A percentile compares a stretch with the other conserved stretches of the same genome.
Evolutionary conservation across 2,797 vertebrate genomes (phyloP).

Genomic region (Ctenochaetus hawaiiensis): DNA sequence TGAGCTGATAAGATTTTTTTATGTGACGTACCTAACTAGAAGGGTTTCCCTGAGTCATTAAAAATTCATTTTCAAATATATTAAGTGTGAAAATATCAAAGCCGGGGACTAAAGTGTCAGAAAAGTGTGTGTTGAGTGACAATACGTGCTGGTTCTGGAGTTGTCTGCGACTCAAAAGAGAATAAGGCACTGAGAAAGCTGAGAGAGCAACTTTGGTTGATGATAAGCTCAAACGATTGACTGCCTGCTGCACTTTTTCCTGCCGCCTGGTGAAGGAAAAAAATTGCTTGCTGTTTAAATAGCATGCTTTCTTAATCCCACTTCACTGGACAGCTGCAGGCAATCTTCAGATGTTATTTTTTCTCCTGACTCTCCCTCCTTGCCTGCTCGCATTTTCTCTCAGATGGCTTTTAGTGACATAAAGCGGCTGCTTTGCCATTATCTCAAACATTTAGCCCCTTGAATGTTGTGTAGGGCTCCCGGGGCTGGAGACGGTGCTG

Average conservation of each 20-base stretch:
- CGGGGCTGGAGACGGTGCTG: slow-evolving; percentile 11
- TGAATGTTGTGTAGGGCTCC: slow-evolving; percentile 45
- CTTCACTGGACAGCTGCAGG: slow-evolving; percentile 72
- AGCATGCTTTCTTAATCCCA: slow-evolving; percentile 80
- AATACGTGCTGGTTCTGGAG: slow-evolving; percentile 43
- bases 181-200: slow-evolving; percentile 51
- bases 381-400: slow-evolving; percentile 44
- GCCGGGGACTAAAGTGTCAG: not conserved
- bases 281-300: slow-evolving; percentile 76
- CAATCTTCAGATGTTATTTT: slow-evolving; percentile 74
- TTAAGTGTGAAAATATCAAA: slow-evolving; percentile 53
- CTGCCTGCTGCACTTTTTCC: slow-evolving; percentile 69
- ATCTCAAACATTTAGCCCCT: slow-evolving; percentile 60
- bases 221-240: slow-evolving; percentile 76
- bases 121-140: slow-evolving; percentile 38
- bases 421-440: slow-evolving; percentile 67
- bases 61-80: slow-evolving; percentile 46
- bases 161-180: slow-evolving; percentile 27
- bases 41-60: slow-evolving; percentile 25
- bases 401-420: slow-evolving; percentile 68
- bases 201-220: slow-evolving; percentile 72
- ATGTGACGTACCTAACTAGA: slow-evolving; percentile 5
- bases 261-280: slow-evolving; percentile 44
- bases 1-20: slow-evolving; percentile 35
- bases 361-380: slow-evolving; percentile 35